Conservation (phyloP, 2,113 vertebrate genomes). For the Callithrix jacchus region DNA sequence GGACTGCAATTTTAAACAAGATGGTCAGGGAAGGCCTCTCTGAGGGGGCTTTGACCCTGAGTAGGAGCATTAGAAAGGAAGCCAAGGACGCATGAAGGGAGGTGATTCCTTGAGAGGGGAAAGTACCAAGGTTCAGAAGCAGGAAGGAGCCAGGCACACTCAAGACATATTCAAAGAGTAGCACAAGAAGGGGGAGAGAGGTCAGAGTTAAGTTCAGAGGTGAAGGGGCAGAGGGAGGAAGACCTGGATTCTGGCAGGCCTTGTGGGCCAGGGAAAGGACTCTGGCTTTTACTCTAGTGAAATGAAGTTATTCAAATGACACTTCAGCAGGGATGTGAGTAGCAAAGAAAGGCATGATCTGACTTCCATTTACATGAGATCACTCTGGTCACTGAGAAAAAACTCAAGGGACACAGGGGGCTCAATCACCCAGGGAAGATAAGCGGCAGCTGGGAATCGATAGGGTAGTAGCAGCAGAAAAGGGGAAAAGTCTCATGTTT, state of each 20-base stretch:
- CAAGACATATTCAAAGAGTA: neutral
- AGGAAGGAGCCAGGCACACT: neutral
- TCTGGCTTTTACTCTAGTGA: neutral
- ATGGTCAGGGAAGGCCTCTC: neutral
- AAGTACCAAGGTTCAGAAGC: neutral
- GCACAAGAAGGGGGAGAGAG: neutral
- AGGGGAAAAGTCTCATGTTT: neutral
- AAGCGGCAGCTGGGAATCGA: neutral
- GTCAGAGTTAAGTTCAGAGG: neutral
- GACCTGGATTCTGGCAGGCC: too few species aligned
- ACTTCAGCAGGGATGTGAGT: neutral
- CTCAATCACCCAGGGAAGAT: neutral
- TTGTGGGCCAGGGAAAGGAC: neutral
- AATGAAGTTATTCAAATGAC: neutral
- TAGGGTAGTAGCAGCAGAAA: rapidly evolving
- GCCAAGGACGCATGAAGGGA: neutral
- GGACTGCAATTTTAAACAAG: neutral
- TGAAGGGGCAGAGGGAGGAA: neutral
- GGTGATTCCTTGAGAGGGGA: neutral
- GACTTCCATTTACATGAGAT: neutral
- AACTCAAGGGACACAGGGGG: neutral
- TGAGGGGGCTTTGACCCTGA: neutral
- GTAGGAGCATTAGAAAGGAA: neutral
- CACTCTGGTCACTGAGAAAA: neutral
- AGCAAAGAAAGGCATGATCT: neutral